phyloP scores from a whole-genome alignment of 2,797 vertebrate species.

The Leuciscus waleckii region DNA sequence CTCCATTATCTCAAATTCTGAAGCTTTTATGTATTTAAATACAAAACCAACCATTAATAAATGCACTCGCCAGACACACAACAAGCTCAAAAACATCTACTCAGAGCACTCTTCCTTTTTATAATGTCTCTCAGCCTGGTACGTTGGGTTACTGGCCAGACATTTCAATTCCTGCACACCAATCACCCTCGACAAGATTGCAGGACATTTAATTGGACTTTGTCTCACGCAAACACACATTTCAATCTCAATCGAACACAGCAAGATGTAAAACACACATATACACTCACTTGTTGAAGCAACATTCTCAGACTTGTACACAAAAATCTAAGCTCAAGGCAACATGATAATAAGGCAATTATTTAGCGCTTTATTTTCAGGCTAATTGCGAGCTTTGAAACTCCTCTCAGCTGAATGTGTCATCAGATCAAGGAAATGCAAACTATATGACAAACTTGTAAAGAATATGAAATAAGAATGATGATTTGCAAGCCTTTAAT shows the following conservation, averaged over 20 bases:
- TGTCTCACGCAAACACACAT: conserved; percentile 54
- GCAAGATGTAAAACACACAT: conserved; percentile 57
- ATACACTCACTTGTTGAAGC: conserved; percentile 55
- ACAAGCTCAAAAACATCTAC: conserved; percentile 28
- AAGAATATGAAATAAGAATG: conserved; percentile 40
- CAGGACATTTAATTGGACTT: conserved; percentile 60
- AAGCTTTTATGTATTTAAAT: conserved; percentile 15
- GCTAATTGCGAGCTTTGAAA: conserved; percentile 33
- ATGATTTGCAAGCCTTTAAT: conserved; percentile 7
- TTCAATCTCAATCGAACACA: conserved; percentile 27
- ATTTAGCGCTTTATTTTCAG: conserved; percentile 48
- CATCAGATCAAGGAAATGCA: conserved; percentile 34
- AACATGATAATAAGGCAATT: conserved; percentile 50
- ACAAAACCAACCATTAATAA: conserved; percentile 26
- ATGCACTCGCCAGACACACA: conserved; percentile 24
- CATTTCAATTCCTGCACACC: conserved; percentile 80
- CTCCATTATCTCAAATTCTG: background rate
- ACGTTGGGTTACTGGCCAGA: conserved; percentile 70
- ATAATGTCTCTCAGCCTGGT: conserved; percentile 76
- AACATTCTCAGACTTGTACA: conserved; percentile 60
- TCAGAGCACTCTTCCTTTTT: conserved; percentile 41
- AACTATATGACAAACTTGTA: conserved; percentile 39
- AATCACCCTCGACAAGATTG: conserved; percentile 76
- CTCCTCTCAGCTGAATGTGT: conserved; percentile 34
- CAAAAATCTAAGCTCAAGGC: conserved; percentile 57